Conservation (phyloP, 2,888 invertebrate species). For the Watsonalla cultraria region DNA sequence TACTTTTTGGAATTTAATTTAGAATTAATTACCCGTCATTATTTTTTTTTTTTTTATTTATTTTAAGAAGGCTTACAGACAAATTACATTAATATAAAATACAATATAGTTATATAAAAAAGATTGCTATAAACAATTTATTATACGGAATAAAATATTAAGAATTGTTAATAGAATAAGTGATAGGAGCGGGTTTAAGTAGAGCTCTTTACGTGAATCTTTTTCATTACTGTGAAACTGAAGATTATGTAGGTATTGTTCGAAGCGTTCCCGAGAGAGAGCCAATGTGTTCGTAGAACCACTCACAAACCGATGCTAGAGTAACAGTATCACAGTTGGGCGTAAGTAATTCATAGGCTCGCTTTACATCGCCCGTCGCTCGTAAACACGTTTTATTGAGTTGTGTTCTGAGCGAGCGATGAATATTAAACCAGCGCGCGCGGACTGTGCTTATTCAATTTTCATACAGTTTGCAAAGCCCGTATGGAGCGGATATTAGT, state of each 20-base stretch:
- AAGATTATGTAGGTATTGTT: neutral
- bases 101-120: no score
- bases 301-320: conserved; percentile 12
- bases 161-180: no score
- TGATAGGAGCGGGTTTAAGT: no score
- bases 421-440: conserved; percentile 52
- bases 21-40: no score
- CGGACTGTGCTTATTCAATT: conserved; percentile 54
- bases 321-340: conserved; percentile 14
- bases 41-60: no score
- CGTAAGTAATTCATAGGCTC: conserved; percentile 49
- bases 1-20: no score
- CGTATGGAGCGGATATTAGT: neutral
- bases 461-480: conserved; percentile 27
- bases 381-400: conserved; percentile 67
- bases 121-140: no score
- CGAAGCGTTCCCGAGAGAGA: neutral
- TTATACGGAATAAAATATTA: no score
- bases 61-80: no score
- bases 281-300: neutral
- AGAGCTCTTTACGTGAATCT: no score
- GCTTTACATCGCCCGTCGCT: conserved; percentile 52
- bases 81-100: no score
- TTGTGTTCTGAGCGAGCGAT: conserved; percentile 52
- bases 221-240: no score